Evolutionary conservation across 2,888 invertebrate genomes (phyloP), one percentile per base, ranked within the genome.

Genomic region (Cephus spinipes): DNA sequence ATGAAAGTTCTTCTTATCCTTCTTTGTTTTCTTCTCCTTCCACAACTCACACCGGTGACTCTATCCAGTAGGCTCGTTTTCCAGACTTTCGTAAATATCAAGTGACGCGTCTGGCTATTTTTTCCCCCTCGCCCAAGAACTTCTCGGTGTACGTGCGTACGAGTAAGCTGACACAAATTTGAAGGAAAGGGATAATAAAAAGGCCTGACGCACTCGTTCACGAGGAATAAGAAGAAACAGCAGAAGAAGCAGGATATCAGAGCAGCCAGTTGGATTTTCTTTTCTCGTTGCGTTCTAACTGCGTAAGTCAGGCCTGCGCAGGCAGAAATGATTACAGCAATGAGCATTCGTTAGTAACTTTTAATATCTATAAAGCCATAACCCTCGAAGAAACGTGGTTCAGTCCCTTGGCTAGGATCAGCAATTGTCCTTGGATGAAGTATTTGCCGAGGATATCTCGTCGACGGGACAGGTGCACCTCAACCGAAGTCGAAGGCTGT

Each of bases 31-130:
- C 12, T 73, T 12, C 68, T 15, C 12, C 35, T 74, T 73, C 75
- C 68, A 74, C 78, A 76, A 76, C 76, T 86, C 85, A 87, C 83
- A 83, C 23, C 55, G 71, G 30, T 23, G 71, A 30, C 30, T 71
- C 33, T 32, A 30, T 71, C 71, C 71, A 33, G 30, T 12, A 31
- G 32, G 71, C 55, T 55, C 40, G 40, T 40, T 40, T 40, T 40
- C 40, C 40, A 15, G 40, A 40, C 40, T 71, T 71, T 71, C 30
- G 71, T 71, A 15, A 71, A 71, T 71, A 71, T 71, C 71, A 9
- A 4, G 32, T n/a, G 71, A 71, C 71, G 30, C 71, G 71, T 71
- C 71, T 71, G n/a, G 71, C 71, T 71, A 71, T 71, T 71, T 71
- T n/a, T 71, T 71, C 11, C 30, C 31, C 71, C 71, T 32, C 71